Evolutionary conservation across 2,888 invertebrate genomes (phyloP).

Genomic region (Drosophila setosimentum): DNA sequence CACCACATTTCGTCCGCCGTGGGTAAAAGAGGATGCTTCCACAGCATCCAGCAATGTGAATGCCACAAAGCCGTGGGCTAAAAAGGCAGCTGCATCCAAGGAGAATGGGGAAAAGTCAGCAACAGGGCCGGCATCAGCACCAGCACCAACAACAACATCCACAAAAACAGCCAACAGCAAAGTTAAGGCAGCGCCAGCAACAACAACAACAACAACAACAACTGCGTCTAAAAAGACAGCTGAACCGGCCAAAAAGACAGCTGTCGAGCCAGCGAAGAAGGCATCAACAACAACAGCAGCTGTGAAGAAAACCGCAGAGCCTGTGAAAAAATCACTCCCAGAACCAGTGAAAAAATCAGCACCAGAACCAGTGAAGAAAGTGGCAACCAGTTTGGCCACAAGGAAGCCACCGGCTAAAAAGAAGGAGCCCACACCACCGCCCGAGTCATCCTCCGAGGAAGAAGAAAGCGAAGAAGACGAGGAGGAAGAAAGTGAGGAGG

Average conservation of each 20-base stretch:
- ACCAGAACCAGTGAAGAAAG: slow-evolving; percentile 57
- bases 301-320: slow-evolving; percentile 46
- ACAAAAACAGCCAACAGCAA: slow-evolving; percentile 30
- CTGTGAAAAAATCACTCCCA: slow-evolving; percentile 52
- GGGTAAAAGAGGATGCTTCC: slow-evolving; percentile 88
- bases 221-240: slow-evolving; percentile 57
- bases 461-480: slow-evolving; percentile 65
- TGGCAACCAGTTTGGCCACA: slow-evolving; percentile 32
- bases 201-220: slow-evolving; percentile 77
- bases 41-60: slow-evolving; percentile 74
- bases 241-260: slow-evolving; percentile 59
- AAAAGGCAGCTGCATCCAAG: slow-evolving; percentile 59
- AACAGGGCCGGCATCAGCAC: slow-evolving; percentile 22
- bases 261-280: slow-evolving; percentile 59
- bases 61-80: slow-evolving; percentile 68
- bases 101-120: slow-evolving; percentile 54
- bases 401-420: slow-evolving; percentile 74
- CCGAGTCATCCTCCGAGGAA: slow-evolving; percentile 74
- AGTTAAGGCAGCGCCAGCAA: slow-evolving; percentile 40
- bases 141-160: slow-evolving; percentile 66
- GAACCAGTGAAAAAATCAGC: slow-evolving; percentile 62
- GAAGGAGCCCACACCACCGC: slow-evolving; percentile 82
- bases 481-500: slow-evolving; percentile 70
- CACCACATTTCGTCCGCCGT: slow-evolving; percentile 89
- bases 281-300: slow-evolving; percentile 33